These are phyloP conservation scores for Nemapogon koenigi DNA, from an alignment of 2,888 invertebrate genomes.

Conservation along the genomic window DNA sequence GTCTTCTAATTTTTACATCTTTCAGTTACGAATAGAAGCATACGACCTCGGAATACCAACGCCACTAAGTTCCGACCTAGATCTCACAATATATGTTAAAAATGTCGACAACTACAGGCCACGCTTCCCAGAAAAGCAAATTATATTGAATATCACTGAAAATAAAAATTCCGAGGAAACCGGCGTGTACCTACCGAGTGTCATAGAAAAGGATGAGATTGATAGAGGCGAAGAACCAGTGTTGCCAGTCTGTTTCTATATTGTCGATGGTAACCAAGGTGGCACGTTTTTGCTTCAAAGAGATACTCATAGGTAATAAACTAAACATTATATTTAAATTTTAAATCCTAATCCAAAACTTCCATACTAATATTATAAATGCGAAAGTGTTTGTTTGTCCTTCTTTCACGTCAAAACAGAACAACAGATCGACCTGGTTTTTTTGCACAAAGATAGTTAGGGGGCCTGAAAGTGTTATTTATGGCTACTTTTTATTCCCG, in stretches of 20 bases:
- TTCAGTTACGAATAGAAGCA: conserved; percentile 86
- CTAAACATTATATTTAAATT: too few species aligned
- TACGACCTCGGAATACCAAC: conserved; percentile 89
- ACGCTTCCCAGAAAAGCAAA: conserved; percentile 77
- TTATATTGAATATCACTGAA: conserved; percentile 76
- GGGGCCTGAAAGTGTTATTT: too few species aligned
- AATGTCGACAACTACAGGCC: conserved; percentile 91
- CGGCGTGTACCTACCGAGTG: conserved; percentile 74
- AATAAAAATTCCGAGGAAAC: conserved; percentile 69
- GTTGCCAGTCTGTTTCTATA: conserved; percentile 89
- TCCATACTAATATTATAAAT: too few species aligned
- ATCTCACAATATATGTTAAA: conserved; percentile 85
- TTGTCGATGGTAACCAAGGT: conserved; percentile 83
- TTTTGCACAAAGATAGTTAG: too few species aligned
- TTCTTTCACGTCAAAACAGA: too few species aligned
- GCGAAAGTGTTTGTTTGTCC: too few species aligned
- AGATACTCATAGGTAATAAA: conserved; percentile 75
- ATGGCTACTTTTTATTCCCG: too few species aligned
- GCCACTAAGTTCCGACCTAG: conserved; percentile 84
- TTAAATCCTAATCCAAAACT: too few species aligned
- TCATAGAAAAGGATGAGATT: conserved; percentile 85
- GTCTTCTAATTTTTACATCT: conserved; percentile 14
- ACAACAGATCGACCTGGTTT: too few species aligned
- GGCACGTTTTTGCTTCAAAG: conserved; percentile 75
- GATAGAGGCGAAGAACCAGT: conserved; percentile 83